Base-by-base conservation (phyloP, 1,140 invertebrate genomes). In the Mylabris phalerata region DNA sequence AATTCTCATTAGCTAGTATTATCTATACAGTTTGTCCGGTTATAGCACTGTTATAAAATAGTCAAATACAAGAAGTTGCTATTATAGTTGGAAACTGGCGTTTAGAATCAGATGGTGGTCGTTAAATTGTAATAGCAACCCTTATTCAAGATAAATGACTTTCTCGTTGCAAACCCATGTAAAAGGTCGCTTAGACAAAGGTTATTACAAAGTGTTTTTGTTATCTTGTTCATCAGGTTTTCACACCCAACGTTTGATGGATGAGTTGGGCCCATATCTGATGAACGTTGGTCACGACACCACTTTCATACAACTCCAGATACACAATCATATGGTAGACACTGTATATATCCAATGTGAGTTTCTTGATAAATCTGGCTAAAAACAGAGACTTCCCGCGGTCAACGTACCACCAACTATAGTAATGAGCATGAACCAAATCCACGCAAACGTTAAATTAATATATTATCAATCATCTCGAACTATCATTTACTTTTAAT, bases 191-290 rank as follows among this genome's bases (percentile, higher is more conserved):
- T 71, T 67, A 67, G 67, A 70, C 69, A 72, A 70, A 70, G 68
- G 67, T 72, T 69, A 68, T 68, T 71, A 71, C 70, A 71, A 71
- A 72, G 67, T 72, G 69, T 70, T 72, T 70, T 66, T 63, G 63
- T 72, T 72, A 72, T 72, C 71, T 72, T 68, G 63, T 70, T 64
- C 67, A 70, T 69, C 71, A 57, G 63, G 64, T 71, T 70, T 72
- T 72, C 69, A 71, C 71, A 72, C 71, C 68, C 68, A 72, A 55
- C 61, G 57, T 67, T 72, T 72, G 71, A 72, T 72, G 71, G 71
- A 72, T 72, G 71, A 67, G 59, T 60, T 60, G 69, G 60, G 59
- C 57, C 60, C 62, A 61, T 70, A 71, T 71, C 69, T 68, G 69
- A 71, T 71, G 68, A 64, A 67, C 65, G 64, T 52, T 63, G 66